Conservation (phyloP, 2,113 vertebrate genomes). For the Phaethornis superciliosus region DNA sequence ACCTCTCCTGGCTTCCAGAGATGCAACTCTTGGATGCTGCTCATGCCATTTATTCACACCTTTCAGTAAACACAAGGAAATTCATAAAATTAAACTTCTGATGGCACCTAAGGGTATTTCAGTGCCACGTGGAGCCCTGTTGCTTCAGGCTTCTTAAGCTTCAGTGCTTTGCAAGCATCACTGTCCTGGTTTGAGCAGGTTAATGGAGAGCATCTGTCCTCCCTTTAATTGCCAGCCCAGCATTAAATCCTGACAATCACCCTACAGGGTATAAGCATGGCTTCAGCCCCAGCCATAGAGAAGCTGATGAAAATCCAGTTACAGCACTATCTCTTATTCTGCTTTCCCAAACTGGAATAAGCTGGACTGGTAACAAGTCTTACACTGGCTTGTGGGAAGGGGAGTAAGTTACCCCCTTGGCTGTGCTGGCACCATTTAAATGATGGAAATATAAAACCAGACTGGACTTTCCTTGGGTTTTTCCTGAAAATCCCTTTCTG, state of each 20-base stretch:
- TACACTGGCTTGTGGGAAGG: neutral
- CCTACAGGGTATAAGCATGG: accelerated
- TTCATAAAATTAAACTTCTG: neutral
- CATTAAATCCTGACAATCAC: too few relatives aligned
- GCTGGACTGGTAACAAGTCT: neutral
- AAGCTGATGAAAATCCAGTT: neutral
- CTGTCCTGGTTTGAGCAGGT: too few relatives aligned
- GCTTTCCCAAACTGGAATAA: neutral
- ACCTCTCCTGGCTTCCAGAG: neutral
- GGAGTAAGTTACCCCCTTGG: neutral
- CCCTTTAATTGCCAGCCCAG: too few relatives aligned
- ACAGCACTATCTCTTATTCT: neutral
- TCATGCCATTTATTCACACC: neutral
- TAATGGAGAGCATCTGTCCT: too few relatives aligned
- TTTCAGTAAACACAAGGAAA: neutral
- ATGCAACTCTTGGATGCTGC: neutral
- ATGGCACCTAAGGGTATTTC: neutral
- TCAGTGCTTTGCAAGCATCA: neutral
- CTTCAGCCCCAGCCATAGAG: neutral
- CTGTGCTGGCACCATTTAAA: accelerated
- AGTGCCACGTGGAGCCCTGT: accelerated
- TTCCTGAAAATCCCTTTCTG: neutral
- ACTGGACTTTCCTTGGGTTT: neutral
- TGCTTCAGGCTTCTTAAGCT: neutral
- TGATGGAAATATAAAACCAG: accelerated